These are phyloP conservation scores for Orientallactaga sibirica DNA, from an alignment of 2,797 vertebrate species.

Conservation along the genomic window DNA sequence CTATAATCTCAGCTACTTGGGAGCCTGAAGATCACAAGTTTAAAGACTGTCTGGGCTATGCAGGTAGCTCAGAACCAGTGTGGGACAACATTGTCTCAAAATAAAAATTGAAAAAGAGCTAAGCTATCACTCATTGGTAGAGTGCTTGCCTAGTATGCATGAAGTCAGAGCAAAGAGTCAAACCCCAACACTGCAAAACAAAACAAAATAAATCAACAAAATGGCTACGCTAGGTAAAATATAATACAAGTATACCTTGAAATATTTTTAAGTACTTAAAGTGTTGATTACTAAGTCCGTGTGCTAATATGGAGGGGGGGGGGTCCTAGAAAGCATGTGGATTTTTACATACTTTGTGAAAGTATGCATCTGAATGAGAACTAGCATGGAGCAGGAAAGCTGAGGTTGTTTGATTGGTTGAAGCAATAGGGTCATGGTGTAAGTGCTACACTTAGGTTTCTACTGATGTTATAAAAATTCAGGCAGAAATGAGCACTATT, in stretches of 20 bases:
- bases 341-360: slow-evolving; percentile 22
- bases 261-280: slow-evolving; percentile 50
- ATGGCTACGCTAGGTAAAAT: slow-evolving; percentile 8
- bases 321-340: slow-evolving; percentile 37
- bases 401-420: not conserved
- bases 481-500: slow-evolving; percentile 30
- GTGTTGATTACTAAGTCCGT: not conserved
- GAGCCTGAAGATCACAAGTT: not conserved
- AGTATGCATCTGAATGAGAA: slow-evolving; percentile 26
- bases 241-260: not conserved
- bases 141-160: not conserved
- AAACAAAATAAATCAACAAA: no score
- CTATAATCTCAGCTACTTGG: not conserved
- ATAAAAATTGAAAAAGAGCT: not conserved
- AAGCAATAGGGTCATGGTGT: not conserved
- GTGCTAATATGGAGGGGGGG: not conserved
- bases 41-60: not conserved
- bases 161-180: not conserved
- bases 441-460: slow-evolving; percentile 52
- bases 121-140: not conserved
- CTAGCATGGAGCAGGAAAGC: slow-evolving; percentile 4
- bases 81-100: not conserved
- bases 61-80: not conserved
- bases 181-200: not conserved
- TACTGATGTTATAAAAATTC: slow-evolving; percentile 33